Conservation (phyloP, 2,797 vertebrate species). For the Spheniscus humboldti region DNA sequence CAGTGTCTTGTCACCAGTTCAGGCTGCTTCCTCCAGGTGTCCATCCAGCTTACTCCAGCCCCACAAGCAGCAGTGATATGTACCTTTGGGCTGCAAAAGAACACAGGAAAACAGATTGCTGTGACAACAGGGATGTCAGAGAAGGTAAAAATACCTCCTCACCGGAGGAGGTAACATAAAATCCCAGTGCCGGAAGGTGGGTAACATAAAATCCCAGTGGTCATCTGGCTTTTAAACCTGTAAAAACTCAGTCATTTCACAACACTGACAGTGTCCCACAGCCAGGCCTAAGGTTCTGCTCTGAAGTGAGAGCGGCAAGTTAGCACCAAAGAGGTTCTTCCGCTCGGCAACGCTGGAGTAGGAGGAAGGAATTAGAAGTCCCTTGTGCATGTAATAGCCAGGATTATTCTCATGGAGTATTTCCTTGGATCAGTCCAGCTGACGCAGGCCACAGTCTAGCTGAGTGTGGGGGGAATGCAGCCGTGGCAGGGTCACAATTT, state of each 20-base stretch:
- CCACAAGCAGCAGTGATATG: background rate
- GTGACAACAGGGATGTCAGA: background rate
- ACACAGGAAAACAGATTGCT: background rate
- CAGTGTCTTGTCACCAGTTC: background rate
- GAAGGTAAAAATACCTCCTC: background rate
- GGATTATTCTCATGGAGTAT: background rate
- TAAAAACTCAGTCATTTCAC: background rate
- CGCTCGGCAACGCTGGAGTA: accelerated
- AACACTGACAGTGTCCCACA: accelerated
- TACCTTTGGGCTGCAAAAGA: background rate
- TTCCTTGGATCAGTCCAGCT: background rate
- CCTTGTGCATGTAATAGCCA: background rate
- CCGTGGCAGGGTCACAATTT: background rate
- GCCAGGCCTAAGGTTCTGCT: background rate
- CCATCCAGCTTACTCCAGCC: background rate
- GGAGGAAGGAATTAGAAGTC: background rate
- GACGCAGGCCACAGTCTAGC: background rate
- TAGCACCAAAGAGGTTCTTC: background rate
- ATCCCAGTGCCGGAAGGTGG: background rate
- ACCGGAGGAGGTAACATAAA: too few species aligned
- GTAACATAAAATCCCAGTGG: background rate
- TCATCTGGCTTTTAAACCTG: background rate
- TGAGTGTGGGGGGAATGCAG: background rate
- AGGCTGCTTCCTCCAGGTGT: background rate
- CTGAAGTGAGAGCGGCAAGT: background rate